phyloP scores from a whole-genome alignment of 2,113 vertebrate species.

The Aegotheles bennettii region DNA sequence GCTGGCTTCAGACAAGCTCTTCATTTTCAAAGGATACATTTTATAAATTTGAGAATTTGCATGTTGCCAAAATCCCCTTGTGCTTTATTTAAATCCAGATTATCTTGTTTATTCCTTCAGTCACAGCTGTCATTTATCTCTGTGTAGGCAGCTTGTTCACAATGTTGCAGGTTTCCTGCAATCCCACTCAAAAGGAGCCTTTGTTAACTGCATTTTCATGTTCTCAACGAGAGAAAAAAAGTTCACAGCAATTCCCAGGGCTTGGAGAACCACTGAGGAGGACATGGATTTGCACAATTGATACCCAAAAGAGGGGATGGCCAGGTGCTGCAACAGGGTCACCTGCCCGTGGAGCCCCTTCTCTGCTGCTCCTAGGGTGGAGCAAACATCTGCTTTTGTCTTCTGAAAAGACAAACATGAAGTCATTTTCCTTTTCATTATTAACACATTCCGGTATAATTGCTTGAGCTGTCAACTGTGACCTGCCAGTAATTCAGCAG shows the following conservation, averaged over 20 bases:
- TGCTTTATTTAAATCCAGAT: slow-evolving; percentile 71
- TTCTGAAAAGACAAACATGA: slow-evolving; percentile 48
- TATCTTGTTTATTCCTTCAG: slow-evolving; percentile 75
- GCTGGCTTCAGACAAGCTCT: slow-evolving; percentile 64
- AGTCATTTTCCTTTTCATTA: slow-evolving; percentile 55
- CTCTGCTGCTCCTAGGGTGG: neutral
- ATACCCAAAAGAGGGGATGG: neutral
- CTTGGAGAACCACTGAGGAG: neutral
- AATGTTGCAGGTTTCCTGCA: slow-evolving; percentile 48
- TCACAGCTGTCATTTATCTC: slow-evolving; percentile 70
- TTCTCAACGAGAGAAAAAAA: neutral
- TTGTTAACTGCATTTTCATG: slow-evolving; percentile 24
- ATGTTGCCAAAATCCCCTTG: slow-evolving; percentile 65
- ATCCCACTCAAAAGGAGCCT: slow-evolving; percentile 34
- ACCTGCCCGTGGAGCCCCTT: neutral
- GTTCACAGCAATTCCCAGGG: neutral
- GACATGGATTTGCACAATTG: neutral
- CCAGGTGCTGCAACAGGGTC: neutral
- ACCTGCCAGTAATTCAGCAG: slow-evolving; percentile 64
- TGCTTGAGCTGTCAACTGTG: slow-evolving; percentile 71
- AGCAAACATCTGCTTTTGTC: slow-evolving; percentile 65
- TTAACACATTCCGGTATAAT: slow-evolving; percentile 67
- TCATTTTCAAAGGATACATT: slow-evolving; percentile 65
- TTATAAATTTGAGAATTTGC: slow-evolving; percentile 62
- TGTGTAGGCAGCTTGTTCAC: slow-evolving; percentile 57